Conservation (phyloP, 2,797 vertebrate species). For the Arctocebus calabarensis region DNA sequence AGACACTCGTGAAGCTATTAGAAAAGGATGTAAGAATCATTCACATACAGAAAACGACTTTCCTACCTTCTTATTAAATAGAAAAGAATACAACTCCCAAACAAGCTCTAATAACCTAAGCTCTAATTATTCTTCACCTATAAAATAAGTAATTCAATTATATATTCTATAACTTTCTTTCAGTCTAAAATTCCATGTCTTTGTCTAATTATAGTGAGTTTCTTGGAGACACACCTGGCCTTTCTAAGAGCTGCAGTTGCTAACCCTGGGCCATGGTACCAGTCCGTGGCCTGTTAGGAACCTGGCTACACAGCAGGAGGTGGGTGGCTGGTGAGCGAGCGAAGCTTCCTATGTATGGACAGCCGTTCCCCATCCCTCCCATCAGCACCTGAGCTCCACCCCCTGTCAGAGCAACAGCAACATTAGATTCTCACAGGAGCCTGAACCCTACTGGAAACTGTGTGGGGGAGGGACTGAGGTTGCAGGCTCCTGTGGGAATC, state of each 20-base stretch:
- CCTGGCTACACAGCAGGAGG: too few relatives aligned
- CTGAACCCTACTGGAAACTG: too few relatives aligned
- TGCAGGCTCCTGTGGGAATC: too few relatives aligned
- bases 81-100: constrained; percentile 44
- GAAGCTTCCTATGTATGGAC: too few relatives aligned
- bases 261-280: too few relatives aligned
- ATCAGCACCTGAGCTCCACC: too few relatives aligned
- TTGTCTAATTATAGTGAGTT: constrained; percentile 35
- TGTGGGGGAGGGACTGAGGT: too few relatives aligned
- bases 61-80: not conserved
- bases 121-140: not conserved
- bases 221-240: not conserved
- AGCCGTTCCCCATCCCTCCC: too few relatives aligned
- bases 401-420: too few relatives aligned
- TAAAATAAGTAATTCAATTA: constrained; percentile 3
- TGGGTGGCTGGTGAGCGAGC: too few relatives aligned
- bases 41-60: not conserved
- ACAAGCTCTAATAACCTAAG: constrained; percentile 8
- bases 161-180: constrained; percentile 5
- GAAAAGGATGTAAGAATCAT: not conserved
- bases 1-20: constrained; percentile 16
- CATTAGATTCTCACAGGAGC: too few relatives aligned
- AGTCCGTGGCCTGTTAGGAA: too few relatives aligned
- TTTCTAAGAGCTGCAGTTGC: not conserved
- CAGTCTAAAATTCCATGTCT: not conserved